Evolutionary conservation across 2,888 invertebrate genomes (phyloP).

Genomic region (Eugnorisma glareosa): DNA sequence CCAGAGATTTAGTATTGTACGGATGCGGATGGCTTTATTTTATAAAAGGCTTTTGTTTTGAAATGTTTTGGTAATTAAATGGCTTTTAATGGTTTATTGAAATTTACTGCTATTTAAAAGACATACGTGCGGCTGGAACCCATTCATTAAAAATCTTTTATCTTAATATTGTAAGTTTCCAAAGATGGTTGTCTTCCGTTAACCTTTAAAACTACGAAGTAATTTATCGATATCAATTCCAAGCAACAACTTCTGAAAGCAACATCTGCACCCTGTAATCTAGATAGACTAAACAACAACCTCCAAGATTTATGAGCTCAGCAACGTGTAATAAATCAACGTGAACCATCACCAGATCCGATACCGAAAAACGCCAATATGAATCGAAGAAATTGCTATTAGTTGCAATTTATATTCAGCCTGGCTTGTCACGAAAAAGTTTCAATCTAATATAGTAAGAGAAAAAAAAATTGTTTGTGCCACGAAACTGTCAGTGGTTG

Average conservation of each 20-base stretch:
- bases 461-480: conserved; percentile 68
- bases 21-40: conserved; percentile 65
- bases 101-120: conserved; percentile 21
- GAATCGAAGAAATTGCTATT: conserved; percentile 61
- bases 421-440: conserved; percentile 70
- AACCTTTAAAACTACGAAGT: neutral
- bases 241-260: neutral
- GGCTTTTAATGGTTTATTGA: conserved; percentile 27
- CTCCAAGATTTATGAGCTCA: conserved; percentile 45
- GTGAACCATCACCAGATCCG: conserved; percentile 46
- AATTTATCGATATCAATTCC: neutral
- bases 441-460: conserved; percentile 75
- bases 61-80: conserved; percentile 56
- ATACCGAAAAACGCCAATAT: conserved; percentile 57
- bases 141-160: neutral
- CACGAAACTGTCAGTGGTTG: conserved; percentile 65
- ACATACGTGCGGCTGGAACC: neutral
- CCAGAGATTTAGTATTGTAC: conserved; percentile 69
- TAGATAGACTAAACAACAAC: conserved; percentile 12
- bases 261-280: neutral
- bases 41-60: conserved; percentile 55
- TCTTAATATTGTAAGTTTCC: neutral
- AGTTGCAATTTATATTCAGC: conserved; percentile 67
- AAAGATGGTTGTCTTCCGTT: neutral
- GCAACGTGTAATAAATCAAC: conserved; percentile 55